A percentile compares a stretch with the other conserved stretches of the same genome.
phyloP scores from a whole-genome alignment of 2,797 vertebrate species.

The Crossoptilon crossoptilon region DNA sequence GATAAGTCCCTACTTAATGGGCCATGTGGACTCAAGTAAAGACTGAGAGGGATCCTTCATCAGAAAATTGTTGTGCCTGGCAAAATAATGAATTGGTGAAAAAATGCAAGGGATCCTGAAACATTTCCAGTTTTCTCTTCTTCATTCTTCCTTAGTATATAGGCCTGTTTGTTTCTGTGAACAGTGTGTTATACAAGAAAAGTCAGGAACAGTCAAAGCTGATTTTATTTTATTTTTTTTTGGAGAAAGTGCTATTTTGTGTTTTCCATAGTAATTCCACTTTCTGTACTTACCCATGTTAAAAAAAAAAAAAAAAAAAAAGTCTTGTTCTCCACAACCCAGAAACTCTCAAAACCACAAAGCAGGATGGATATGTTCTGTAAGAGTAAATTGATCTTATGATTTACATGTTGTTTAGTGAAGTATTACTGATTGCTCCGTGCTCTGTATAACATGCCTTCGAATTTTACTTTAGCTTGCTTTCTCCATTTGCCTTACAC shows the following conservation, averaged over 20 bases:
- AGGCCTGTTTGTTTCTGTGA: not conserved
- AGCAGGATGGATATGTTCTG: not conserved
- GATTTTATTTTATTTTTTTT: conserved; percentile 10
- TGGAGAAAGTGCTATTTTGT: conserved; percentile 11
- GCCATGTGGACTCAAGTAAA: not conserved
- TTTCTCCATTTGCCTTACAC: not conserved
- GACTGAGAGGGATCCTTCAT: not conserved
- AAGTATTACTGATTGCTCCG: not conserved
- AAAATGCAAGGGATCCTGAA: not conserved
- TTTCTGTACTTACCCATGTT: not conserved
- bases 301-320: not conserved
- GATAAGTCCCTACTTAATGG: not conserved
- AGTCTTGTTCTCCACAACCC: not conserved
- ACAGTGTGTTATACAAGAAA: not conserved
- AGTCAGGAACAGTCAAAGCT: not conserved
- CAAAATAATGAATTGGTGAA: conserved; percentile 3
- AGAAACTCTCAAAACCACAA: conserved; percentile 6
- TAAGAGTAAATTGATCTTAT: not conserved
- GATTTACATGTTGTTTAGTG: not conserved
- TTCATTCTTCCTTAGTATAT: conserved; percentile 16
- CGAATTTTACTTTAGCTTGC: not conserved
- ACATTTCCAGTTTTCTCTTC: not conserved
- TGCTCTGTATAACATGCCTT: not conserved
- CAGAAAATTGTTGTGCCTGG: not conserved
- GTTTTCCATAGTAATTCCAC: not conserved